These are phyloP conservation scores for Danaus plexippus DNA, from an alignment of 1,140 invertebrate genomes.

Conservation along the genomic window DNA sequence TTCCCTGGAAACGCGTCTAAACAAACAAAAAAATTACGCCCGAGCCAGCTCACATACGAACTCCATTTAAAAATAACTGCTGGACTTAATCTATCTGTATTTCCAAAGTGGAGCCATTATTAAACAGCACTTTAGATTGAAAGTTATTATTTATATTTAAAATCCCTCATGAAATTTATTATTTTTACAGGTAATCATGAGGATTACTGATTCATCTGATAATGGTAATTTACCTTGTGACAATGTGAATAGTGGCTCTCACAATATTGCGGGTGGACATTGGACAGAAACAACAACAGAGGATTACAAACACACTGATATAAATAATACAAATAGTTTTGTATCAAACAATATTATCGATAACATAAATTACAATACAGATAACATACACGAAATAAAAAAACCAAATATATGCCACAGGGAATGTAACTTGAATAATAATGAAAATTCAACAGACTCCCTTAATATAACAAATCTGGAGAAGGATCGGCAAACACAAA, in stretches of 20 bases:
- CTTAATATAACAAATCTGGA: conserved; percentile 2
- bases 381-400: conserved; percentile 14
- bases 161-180: conserved; percentile 5
- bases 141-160: background rate
- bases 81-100: no score
- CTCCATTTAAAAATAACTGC: no score
- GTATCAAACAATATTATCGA: conserved; percentile 12
- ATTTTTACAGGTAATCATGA: conserved; percentile 52
- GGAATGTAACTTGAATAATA: conserved; percentile 43
- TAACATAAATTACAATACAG: conserved; percentile 17
- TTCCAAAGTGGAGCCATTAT: no score
- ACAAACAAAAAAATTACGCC: no score
- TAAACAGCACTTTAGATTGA: no score
- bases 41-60: no score
- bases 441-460: conserved; percentile 15
- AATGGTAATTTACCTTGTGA: conserved; percentile 43
- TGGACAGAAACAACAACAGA: background rate
- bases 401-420: conserved; percentile 41
- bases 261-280: background rate
- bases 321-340: conserved; percentile 14
- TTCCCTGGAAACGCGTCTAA: no score
- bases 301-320: no score
- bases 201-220: conserved; percentile 37
- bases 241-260: background rate
- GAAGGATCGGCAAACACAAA: background rate